Evolutionary conservation across 2,113 vertebrate species (phyloP).

Genomic region (Ochotona curzoniae): DNA sequence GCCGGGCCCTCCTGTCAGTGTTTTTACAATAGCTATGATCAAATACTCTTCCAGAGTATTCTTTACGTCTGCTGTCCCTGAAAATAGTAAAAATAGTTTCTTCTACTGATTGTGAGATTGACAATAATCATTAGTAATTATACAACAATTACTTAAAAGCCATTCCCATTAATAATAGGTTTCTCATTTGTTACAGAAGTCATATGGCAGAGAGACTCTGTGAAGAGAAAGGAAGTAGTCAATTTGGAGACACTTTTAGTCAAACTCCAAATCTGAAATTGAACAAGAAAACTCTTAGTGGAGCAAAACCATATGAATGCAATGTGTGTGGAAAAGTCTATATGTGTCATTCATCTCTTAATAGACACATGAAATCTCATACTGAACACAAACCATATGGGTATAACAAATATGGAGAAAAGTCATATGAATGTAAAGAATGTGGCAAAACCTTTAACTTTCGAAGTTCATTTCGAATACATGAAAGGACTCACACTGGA

Average conservation of each 20-base stretch:
- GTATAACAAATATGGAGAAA: constrained; percentile 55
- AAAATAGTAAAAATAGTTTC: not conserved
- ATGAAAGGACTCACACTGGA: constrained; percentile 62
- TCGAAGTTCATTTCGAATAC: constrained; percentile 62
- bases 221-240: constrained; percentile 46
- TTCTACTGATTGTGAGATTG: not conserved
- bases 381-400: constrained; percentile 33
- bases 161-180: not conserved
- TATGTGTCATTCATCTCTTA: constrained; percentile 65
- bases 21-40: not conserved
- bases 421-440: constrained; percentile 65
- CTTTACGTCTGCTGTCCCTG: not conserved
- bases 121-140: not conserved
- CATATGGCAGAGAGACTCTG: not conserved
- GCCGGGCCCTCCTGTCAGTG: not conserved
- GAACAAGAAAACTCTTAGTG: constrained; percentile 59
- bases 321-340: constrained; percentile 65
- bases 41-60: not conserved
- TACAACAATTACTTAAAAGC: not conserved
- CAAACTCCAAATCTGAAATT: constrained; percentile 46
- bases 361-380: constrained; percentile 68
- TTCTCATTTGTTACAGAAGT: constrained; percentile 41
- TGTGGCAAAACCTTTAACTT: constrained; percentile 74
- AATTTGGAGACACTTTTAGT: not conserved
- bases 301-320: constrained; percentile 67